Base-by-base conservation (phyloP, 2,888 invertebrate species). In the Belgica antarctica region DNA sequence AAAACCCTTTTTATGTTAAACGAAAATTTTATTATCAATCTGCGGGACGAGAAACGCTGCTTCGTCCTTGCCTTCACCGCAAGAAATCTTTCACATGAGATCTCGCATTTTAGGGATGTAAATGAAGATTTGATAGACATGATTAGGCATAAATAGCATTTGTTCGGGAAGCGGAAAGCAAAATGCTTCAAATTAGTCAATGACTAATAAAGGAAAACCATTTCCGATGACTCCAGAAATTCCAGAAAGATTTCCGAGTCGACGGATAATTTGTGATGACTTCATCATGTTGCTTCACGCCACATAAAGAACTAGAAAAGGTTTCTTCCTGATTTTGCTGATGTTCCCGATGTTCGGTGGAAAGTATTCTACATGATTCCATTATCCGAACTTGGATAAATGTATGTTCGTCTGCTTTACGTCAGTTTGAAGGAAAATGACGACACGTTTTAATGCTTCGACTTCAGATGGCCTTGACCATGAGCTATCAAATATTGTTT, bases 1-100 rank as follows among this genome's bases (percentile, higher is more conserved):
- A 46, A 68, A 68, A 68, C 68, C 68, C 68, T 68, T 68, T 68
- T 68, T 68, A 34, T 68, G 57, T 57, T 28, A 22, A 25, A 66
- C 52, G 17, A 46, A n/a, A 66, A 24, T 66, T 66, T 66, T 66
- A 66, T 66, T 66, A 66, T 66, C 65, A 66, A 66, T 66, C 65
- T 66, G 63, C 36, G 47, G n/a, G 65, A 47, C 65, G 24, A 8
- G 28, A 66, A 47, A 46, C 25, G n/a, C n/a, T 17, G 0, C 25
- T 24, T 41, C 63, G 28, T n/a, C n/a, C 7, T 31, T 12, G 34
- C 34, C 12, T 8, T 31, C 52, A 52, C 52, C 52, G 52, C 52
- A 52, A 41, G 52, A 52, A 8, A 22, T 52, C 52, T 22, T 12
- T n/a, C 19, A 52, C 10, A 46, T 12, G 41, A 41, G 41, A n/a